Conservation (phyloP, 2,888 invertebrate genomes). For the Alloplasta piceator region DNA sequence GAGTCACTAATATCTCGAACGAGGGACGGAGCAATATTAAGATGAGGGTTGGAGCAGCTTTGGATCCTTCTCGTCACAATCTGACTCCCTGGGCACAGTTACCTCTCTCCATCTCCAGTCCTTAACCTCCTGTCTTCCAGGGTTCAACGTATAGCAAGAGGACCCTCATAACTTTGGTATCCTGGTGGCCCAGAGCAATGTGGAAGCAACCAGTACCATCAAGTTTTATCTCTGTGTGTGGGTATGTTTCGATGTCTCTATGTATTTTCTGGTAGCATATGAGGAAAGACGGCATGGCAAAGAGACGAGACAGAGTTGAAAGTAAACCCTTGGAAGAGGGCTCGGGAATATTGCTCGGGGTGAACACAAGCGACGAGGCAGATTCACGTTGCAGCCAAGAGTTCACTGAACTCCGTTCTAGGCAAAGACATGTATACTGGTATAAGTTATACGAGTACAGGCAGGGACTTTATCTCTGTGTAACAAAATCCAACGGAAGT, state of each 20-base stretch:
- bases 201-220: conserved; percentile 9
- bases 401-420: conserved; percentile 40
- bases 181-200: conserved; percentile 48
- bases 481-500: background rate
- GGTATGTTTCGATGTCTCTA: conserved; percentile 5
- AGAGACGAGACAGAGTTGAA: conserved; percentile 18
- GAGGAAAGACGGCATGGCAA: conserved; percentile 8
- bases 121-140: conserved; percentile 15
- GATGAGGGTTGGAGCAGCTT: conserved; percentile 22
- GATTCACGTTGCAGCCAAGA: conserved; percentile 28
- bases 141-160: conserved; percentile 67
- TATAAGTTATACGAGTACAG: background rate
- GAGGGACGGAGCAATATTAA: conserved; percentile 49
- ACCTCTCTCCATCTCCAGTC: conserved; percentile 21
- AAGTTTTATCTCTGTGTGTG: background rate
- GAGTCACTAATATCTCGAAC: conserved; percentile 69
- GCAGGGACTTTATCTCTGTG: background rate
- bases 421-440: too few species aligned
- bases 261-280: background rate
- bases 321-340: conserved; percentile 32
- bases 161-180: conserved; percentile 75
- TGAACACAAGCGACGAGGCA: conserved; percentile 30
- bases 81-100: conserved; percentile 34
- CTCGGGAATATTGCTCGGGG: conserved; percentile 47
- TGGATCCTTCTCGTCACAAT: conserved; percentile 12